Evolutionary conservation across 2,888 invertebrate species (phyloP).

Genomic region (Agrotis puta): DNA sequence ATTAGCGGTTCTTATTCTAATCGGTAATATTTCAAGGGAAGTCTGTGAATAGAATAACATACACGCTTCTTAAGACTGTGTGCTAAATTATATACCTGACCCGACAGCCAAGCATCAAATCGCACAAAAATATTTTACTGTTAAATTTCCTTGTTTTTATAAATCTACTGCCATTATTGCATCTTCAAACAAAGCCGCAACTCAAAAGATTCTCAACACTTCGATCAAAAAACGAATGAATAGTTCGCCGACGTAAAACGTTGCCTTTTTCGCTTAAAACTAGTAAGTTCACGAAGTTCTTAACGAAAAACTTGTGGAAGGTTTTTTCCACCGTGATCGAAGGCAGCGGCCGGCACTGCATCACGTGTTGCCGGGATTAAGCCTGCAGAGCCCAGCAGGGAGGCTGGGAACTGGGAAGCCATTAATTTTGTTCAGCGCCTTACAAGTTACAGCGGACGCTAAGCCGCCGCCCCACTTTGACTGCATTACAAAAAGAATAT

Average conservation of each 20-base stretch:
- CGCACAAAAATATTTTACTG: neutral
- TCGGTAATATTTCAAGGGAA: neutral
- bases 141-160: neutral
- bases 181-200: constrained; percentile 5
- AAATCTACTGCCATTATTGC: neutral
- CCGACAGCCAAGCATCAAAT: too few relatives aligned
- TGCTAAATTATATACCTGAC: too few relatives aligned
- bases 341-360: constrained; percentile 66
- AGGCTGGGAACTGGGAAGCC: constrained; percentile 67
- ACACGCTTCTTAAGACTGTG: too few relatives aligned
- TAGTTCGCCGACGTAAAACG: constrained; percentile 28
- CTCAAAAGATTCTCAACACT: constrained; percentile 29
- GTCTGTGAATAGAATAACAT: neutral
- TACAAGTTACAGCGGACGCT: constrained; percentile 78
- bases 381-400: constrained; percentile 68
- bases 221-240: constrained; percentile 50
- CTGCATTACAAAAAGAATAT: constrained; percentile 78
- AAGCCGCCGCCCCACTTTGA: constrained; percentile 75
- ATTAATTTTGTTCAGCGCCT: constrained; percentile 85
- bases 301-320: constrained; percentile 59
- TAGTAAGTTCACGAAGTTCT: constrained; percentile 51
- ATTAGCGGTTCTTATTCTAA: too few relatives aligned
- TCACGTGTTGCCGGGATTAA: constrained; percentile 78
- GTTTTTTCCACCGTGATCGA: constrained; percentile 61
- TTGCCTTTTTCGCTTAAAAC: constrained; percentile 59